These are phyloP conservation scores for Drosophila tristis DNA, from an alignment of 1,140 invertebrate genomes.

Conservation along the genomic window DNA sequence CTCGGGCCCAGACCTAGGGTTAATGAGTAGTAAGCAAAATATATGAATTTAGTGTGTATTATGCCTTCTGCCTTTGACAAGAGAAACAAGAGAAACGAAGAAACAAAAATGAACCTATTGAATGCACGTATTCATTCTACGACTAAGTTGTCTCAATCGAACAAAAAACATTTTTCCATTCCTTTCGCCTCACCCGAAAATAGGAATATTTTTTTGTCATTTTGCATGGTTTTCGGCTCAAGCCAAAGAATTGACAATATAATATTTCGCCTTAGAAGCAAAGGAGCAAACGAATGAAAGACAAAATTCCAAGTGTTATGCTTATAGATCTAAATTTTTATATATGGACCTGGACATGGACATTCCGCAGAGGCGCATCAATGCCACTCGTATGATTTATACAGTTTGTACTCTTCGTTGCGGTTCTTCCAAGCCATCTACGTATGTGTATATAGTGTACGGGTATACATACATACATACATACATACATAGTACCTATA, in stretches of 20 bases:
- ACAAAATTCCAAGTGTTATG: slow-evolving; percentile 81
- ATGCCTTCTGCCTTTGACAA: slow-evolving; percentile 72
- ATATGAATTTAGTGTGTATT: slow-evolving; percentile 68
- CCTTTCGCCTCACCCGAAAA: slow-evolving; percentile 44
- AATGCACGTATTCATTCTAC: slow-evolving; percentile 45
- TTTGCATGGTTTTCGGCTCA: slow-evolving; percentile 84
- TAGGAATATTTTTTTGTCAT: slow-evolving; percentile 83
- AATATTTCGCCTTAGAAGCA: slow-evolving; percentile 83
- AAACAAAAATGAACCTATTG: slow-evolving; percentile 5
- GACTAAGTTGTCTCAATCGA: slow-evolving; percentile 42
- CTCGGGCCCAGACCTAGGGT: slow-evolving; percentile 36
- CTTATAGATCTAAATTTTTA: slow-evolving; percentile 82
- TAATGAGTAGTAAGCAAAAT: slow-evolving; percentile 40
- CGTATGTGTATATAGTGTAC: slow-evolving; percentile 21
- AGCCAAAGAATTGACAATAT: slow-evolving; percentile 84
- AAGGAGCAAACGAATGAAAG: slow-evolving; percentile 73
- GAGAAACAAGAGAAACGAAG: slow-evolving; percentile 25
- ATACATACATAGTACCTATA: not conserved
- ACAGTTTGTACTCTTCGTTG: slow-evolving; percentile 61
- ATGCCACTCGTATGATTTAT: slow-evolving; percentile 45
- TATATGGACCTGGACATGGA: slow-evolving; percentile 56
- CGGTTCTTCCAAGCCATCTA: slow-evolving; percentile 68
- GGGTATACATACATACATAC: slow-evolving; percentile 21
- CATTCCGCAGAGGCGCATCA: slow-evolving; percentile 48
- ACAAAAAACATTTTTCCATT: slow-evolving; percentile 33